Evolutionary conservation across 2,113 vertebrate species (phyloP).

Genomic region (Dasyprocta punctata): DNA sequence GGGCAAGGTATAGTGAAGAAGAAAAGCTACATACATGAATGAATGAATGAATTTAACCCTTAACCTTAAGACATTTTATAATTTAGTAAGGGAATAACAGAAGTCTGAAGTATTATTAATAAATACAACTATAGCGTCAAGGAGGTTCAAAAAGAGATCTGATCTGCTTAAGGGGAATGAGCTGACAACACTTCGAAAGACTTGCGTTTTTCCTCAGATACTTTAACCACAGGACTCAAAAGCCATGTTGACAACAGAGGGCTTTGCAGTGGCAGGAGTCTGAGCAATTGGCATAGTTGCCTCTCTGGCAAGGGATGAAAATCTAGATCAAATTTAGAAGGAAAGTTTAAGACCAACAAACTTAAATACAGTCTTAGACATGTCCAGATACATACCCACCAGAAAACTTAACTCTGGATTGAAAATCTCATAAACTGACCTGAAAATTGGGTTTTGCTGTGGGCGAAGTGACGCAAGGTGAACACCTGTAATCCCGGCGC

Average conservation of each 20-base stretch:
- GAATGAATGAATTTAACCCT: not conserved
- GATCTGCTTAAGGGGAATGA: not conserved
- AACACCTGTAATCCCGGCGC: not conserved
- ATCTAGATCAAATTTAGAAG: not conserved
- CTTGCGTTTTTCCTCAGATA: not conserved
- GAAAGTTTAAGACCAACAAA: slow-evolving; percentile 2
- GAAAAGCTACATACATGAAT: not conserved
- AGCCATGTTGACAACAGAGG: not conserved
- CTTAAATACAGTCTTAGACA: not conserved
- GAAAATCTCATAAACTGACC: not conserved
- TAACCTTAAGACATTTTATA: not conserved
- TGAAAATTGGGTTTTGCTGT: not conserved
- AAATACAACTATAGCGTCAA: not conserved
- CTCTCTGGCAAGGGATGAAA: not conserved
- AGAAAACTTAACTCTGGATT: not conserved
- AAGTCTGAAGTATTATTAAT: not conserved
- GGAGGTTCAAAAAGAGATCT: not conserved
- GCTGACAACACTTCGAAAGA: not conserved
- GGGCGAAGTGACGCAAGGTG: not conserved
- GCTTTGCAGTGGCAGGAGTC: not conserved
- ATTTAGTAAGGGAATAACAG: not conserved
- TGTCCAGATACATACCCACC: not conserved
- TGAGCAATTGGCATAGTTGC: not conserved
- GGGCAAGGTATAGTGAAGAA: not conserved
- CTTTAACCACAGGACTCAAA: not conserved